These are phyloP conservation scores for Acrobasis consociella DNA, from an alignment of 2,888 invertebrate genomes.

Conservation along the genomic window DNA sequence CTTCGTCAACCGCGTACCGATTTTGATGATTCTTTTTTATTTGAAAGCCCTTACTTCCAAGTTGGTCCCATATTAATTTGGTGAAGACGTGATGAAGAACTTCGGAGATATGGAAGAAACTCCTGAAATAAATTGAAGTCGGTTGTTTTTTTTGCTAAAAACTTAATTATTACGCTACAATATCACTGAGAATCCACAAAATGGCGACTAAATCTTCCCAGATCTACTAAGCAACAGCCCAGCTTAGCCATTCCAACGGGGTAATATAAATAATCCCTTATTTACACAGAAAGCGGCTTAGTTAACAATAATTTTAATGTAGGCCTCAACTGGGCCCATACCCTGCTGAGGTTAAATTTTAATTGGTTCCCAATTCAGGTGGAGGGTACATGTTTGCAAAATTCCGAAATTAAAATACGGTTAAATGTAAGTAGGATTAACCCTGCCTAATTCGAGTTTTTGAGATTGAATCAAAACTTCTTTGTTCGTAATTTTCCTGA, in stretches of 20 bases:
- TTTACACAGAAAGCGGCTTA: slow-evolving; percentile 58
- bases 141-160: no score
- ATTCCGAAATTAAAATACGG: slow-evolving; percentile 15
- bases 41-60: no score
- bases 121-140: no score
- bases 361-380: slow-evolving; percentile 18
- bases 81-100: no score
- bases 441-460: neutral
- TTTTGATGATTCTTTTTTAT: no score
- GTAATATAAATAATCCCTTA: slow-evolving; percentile 35
- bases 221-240: neutral
- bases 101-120: no score
- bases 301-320: slow-evolving; percentile 62
- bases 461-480: neutral
- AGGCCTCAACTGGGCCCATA: slow-evolving; percentile 27
- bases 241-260: slow-evolving; percentile 14
- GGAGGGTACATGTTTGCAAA: slow-evolving; percentile 4
- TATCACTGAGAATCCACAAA: neutral
- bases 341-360: slow-evolving; percentile 20
- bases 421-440: slow-evolving; percentile 14
- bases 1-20: no score
- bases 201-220: neutral
- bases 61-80: no score
- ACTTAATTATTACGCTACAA: no score
- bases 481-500: neutral